These are phyloP conservation scores for Tetragonula clypearis DNA, from an alignment of 1,140 invertebrate species.

Conservation along the genomic window DNA sequence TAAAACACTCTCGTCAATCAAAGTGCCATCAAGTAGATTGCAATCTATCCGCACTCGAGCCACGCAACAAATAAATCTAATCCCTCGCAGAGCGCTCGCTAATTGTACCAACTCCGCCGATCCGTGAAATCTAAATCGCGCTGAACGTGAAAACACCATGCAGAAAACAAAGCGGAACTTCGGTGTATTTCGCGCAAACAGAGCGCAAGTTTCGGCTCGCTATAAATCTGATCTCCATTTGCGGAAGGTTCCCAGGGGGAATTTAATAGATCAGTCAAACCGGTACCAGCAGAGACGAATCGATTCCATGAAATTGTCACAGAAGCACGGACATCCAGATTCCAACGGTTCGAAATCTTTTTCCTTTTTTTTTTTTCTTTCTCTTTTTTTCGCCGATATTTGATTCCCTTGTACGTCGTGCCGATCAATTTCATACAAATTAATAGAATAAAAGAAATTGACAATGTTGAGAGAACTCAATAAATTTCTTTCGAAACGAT, in stretches of 20 bases:
- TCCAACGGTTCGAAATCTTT: not conserved
- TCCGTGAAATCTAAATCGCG: not conserved
- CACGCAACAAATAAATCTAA: not conserved
- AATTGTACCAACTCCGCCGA: not conserved
- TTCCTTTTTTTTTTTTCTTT: too few species aligned
- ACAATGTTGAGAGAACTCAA: rapidly evolving
- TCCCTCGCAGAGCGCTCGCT: not conserved
- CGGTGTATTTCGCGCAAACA: conserved; percentile 15
- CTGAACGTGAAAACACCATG: not conserved
- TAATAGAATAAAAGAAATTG: not conserved
- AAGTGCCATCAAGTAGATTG: not conserved
- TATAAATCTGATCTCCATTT: conserved; percentile 42
- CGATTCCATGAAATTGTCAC: conserved; percentile 21
- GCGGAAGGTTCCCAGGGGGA: conserved; percentile 28
- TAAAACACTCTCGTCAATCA: not conserved
- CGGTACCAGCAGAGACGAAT: conserved; percentile 13
- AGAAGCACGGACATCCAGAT: not conserved
- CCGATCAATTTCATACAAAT: not conserved
- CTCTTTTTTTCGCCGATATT: not conserved
- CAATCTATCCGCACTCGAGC: not conserved
- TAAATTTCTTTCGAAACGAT: too few species aligned
- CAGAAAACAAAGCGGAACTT: not conserved
- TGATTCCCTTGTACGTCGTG: not conserved
- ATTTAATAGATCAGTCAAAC: conserved; percentile 41
- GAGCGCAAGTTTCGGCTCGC: conserved; percentile 14